A percentile compares a stretch with the other conserved stretches of the same genome.
Conservation (phyloP, 2,113 vertebrate species). For the Terrapene triunguis region DNA sequence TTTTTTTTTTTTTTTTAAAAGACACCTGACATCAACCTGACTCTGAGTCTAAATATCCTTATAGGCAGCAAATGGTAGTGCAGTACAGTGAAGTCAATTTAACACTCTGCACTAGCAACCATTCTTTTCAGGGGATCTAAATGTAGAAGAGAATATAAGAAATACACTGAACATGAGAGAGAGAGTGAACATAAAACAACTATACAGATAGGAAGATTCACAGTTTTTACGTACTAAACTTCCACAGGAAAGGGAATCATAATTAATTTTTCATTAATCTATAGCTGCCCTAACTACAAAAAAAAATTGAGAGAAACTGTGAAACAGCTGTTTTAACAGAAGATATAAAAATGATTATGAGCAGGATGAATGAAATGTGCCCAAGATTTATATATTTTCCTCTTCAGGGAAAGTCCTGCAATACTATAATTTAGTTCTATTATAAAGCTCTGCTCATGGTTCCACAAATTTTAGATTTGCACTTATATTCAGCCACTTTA, state of each 20-base stretch:
- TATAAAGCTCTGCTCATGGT: background rate
- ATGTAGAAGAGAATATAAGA: background rate
- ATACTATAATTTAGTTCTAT: background rate
- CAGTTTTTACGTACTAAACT: background rate
- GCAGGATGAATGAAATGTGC: background rate
- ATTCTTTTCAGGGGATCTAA: background rate
- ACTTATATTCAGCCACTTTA: background rate
- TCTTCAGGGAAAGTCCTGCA: background rate
- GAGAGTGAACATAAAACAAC: background rate
- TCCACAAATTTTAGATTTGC: background rate
- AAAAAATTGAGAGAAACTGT: background rate
- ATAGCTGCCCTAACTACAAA: background rate
- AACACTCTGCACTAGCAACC: background rate
- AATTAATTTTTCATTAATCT: background rate
- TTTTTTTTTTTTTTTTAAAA: background rate
- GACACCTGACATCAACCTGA: background rate
- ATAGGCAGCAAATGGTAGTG: rapidly evolving
- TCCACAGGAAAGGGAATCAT: rapidly evolving
- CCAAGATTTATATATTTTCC: background rate
- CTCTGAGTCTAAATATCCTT: background rate
- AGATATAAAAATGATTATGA: background rate
- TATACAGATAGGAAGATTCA: background rate
- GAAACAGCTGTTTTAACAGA: background rate
- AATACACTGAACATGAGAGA: background rate
- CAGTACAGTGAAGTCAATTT: background rate